Conservation (phyloP, 2,888 invertebrate genomes). For the Diarsia dahlii region DNA sequence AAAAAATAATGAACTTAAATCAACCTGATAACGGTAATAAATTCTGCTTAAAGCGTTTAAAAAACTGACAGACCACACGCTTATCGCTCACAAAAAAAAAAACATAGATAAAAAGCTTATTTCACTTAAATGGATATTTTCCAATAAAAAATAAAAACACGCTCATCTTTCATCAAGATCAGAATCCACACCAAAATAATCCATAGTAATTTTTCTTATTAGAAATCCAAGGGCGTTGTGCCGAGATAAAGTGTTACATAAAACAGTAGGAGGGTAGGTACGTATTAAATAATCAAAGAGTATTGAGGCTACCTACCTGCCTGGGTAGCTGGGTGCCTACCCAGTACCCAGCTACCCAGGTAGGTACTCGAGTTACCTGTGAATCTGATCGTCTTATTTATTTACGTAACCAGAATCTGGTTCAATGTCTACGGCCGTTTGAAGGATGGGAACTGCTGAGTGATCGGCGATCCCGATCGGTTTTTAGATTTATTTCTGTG, state of each 20-base stretch:
- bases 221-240: conserved; percentile 49
- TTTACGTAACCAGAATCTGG: conserved; percentile 53
- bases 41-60: neutral
- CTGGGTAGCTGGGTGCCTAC: neutral
- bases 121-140: conserved; percentile 1
- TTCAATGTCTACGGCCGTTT: conserved; percentile 28
- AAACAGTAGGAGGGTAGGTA: conserved; percentile 54
- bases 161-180: conserved; percentile 38
- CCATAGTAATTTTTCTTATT: conserved; percentile 51
- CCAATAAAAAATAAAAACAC: neutral
- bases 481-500: conserved; percentile 26
- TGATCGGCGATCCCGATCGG: conserved; percentile 9
- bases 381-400: conserved; percentile 55
- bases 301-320: conserved; percentile 49
- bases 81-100: neutral
- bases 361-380: conserved; percentile 43
- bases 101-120: neutral
- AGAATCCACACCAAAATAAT: conserved; percentile 37
- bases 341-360: conserved; percentile 21
- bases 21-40: neutral
- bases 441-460: conserved; percentile 32
- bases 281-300: conserved; percentile 65
- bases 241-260: conserved; percentile 60
- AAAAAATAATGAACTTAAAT: neutral
- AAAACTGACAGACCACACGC: neutral